Evolutionary conservation across 2,797 vertebrate genomes (phyloP).

Genomic region (Sciaenops ocellatus): DNA sequence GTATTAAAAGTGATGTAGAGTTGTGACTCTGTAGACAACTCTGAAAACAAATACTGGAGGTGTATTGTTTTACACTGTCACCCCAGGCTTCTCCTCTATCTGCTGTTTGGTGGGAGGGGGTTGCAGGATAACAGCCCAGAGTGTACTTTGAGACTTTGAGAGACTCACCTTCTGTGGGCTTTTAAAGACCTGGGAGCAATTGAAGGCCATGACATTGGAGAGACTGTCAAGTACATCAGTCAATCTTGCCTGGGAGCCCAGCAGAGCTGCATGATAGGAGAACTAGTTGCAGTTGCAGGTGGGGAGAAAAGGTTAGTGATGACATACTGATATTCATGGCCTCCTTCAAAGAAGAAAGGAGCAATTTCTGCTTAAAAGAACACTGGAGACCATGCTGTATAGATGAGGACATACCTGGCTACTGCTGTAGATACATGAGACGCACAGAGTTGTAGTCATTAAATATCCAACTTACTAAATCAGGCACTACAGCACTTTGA

Average conservation of each 20-base stretch:
- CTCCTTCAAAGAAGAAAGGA: slow-evolving; percentile 31
- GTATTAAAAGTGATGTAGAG: slow-evolving; percentile 75
- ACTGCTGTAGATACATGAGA: slow-evolving; percentile 33
- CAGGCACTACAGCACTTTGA: slow-evolving; percentile 17
- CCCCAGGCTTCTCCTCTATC: slow-evolving; percentile 47
- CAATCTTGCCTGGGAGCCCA: slow-evolving; percentile 34
- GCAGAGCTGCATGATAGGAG: slow-evolving; percentile 4
- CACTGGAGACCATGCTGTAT: slow-evolving; percentile 19
- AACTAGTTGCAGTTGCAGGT: slow-evolving; percentile 19
- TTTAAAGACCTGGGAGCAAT: slow-evolving; percentile 46
- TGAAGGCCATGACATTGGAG: slow-evolving; percentile 26
- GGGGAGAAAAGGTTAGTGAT: slow-evolving; percentile 41
- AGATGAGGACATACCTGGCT: slow-evolving; percentile 36
- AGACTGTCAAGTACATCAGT: slow-evolving; percentile 49
- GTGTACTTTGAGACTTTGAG: slow-evolving; percentile 33
- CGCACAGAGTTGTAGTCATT: slow-evolving; percentile 13
- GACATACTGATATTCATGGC: slow-evolving; percentile 46
- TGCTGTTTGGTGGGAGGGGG: slow-evolving; percentile 15
- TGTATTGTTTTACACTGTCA: slow-evolving; percentile 70
- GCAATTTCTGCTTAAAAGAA: slow-evolving; percentile 14
- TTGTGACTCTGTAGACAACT: slow-evolving; percentile 56
- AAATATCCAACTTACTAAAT: slow-evolving; percentile 43
- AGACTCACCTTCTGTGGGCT: slow-evolving; percentile 35
- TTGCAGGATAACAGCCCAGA: slow-evolving; percentile 33
- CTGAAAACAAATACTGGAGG: slow-evolving; percentile 62